phyloP scores from a whole-genome alignment of 2,113 vertebrate species.

The Callithrix jacchus region DNA sequence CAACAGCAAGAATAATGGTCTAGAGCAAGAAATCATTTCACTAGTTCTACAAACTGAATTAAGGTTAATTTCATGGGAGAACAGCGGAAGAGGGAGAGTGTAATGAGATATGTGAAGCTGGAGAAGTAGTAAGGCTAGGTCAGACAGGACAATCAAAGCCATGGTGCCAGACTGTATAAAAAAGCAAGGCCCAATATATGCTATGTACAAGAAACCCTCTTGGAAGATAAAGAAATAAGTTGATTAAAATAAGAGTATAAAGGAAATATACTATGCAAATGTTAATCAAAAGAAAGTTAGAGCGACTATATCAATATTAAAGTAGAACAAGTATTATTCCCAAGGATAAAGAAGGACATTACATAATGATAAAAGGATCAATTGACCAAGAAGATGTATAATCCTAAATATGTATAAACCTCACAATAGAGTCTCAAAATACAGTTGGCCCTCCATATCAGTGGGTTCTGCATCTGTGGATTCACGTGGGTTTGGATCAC shows the following conservation, averaged over 20 bases:
- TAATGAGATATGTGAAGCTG: neutral
- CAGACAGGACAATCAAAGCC: neutral
- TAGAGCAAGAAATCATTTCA: neutral
- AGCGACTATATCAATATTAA: neutral
- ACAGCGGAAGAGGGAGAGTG: neutral
- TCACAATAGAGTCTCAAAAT: neutral
- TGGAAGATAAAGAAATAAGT: neutral
- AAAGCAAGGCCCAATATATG: neutral
- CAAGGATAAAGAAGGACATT: neutral
- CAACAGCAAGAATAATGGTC: neutral
- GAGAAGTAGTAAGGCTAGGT: neutral
- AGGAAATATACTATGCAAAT: neutral
- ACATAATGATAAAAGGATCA: neutral
- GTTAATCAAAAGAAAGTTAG: neutral
- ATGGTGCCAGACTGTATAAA: neutral
- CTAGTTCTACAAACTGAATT: neutral
- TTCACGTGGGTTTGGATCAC: neutral
- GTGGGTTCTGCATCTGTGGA: neutral
- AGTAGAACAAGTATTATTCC: neutral
- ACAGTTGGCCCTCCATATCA: neutral
- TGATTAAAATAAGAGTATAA: neutral
- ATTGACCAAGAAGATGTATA: neutral
- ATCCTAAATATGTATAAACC: neutral
- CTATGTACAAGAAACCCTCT: neutral
- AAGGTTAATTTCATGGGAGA: neutral